phyloP scores from a whole-genome alignment of 2,797 vertebrate species.

The Jordanella pulchra region DNA sequence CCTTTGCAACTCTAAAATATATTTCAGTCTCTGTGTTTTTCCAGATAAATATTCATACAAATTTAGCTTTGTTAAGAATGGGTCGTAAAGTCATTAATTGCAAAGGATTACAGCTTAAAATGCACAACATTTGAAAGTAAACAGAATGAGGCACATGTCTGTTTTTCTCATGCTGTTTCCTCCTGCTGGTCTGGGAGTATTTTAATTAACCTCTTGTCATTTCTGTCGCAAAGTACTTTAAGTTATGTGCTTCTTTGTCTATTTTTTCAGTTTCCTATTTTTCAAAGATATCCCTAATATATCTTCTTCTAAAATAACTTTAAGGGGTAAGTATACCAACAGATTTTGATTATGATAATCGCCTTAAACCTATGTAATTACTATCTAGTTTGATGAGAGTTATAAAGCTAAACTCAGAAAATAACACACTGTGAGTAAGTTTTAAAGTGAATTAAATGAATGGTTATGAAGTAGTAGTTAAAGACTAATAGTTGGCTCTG shows the following conservation, averaged over 20 bases:
- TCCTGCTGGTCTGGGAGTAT: background rate
- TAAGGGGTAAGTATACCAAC: background rate
- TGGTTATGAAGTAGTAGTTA: conserved; percentile 2
- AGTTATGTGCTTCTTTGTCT: background rate
- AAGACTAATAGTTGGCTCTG: conserved; percentile 15
- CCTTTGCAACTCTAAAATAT: background rate
- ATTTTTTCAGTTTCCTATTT: background rate
- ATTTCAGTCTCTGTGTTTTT: background rate
- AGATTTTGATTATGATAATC: background rate
- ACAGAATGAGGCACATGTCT: conserved; percentile 4
- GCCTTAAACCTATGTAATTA: background rate
- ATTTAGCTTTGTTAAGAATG: conserved; percentile 1
- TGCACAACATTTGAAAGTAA: background rate
- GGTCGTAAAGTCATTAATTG: background rate
- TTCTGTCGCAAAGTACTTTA: background rate
- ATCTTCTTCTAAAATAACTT: conserved; percentile 3
- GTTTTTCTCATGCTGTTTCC: background rate
- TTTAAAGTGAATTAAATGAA: conserved; percentile 6
- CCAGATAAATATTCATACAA: background rate
- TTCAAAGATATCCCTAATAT: background rate
- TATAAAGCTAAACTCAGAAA: background rate
- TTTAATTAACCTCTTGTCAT: conserved; percentile 2
- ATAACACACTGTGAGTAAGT: background rate
- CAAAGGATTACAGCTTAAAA: conserved; percentile 10
- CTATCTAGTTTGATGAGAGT: background rate